These are phyloP conservation scores for Neotragus pygmaeus DNA, from an alignment of 2,113 vertebrate genomes.

Conservation along the genomic window DNA sequence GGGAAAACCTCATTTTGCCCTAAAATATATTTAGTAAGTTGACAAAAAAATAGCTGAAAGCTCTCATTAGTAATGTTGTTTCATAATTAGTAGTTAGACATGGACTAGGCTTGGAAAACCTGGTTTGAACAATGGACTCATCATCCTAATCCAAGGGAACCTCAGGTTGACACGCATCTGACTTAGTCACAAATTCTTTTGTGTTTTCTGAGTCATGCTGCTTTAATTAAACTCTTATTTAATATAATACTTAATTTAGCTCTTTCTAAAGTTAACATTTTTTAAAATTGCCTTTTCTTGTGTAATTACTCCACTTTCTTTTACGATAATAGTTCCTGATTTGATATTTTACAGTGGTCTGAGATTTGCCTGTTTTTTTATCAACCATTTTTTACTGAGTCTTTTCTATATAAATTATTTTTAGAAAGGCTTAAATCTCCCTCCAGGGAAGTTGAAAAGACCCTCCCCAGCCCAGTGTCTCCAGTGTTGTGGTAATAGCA, in stretches of 20 bases:
- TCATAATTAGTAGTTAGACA: constrained; percentile 30
- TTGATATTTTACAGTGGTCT: background rate
- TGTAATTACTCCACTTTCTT: constrained; percentile 24
- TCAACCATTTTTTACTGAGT: background rate
- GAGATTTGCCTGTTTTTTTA: background rate
- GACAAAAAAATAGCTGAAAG: background rate
- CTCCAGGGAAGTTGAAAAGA: background rate
- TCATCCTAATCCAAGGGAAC: background rate
- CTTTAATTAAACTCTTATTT: constrained; percentile 47
- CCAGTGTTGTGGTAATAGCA: background rate
- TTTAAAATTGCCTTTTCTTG: constrained; percentile 8
- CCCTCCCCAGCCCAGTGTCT: background rate
- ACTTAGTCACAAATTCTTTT: constrained; percentile 39
- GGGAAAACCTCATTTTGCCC: constrained; percentile 17
- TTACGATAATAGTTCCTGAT: background rate
- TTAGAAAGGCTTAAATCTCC: background rate
- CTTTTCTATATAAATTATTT: constrained; percentile 14
- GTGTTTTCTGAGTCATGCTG: constrained; percentile 9
- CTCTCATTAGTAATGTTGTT: background rate
- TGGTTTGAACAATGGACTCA: background rate
- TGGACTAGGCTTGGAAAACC: background rate
- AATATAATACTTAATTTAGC: constrained; percentile 34
- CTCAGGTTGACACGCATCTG: background rate
- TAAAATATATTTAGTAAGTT: constrained; percentile 46
- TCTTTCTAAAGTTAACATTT: constrained; percentile 41